Evolutionary conservation across 2,797 vertebrate species (phyloP), one percentile per base, ranked within the genome.

Genomic region (Craterocephalus amniculus): DNA sequence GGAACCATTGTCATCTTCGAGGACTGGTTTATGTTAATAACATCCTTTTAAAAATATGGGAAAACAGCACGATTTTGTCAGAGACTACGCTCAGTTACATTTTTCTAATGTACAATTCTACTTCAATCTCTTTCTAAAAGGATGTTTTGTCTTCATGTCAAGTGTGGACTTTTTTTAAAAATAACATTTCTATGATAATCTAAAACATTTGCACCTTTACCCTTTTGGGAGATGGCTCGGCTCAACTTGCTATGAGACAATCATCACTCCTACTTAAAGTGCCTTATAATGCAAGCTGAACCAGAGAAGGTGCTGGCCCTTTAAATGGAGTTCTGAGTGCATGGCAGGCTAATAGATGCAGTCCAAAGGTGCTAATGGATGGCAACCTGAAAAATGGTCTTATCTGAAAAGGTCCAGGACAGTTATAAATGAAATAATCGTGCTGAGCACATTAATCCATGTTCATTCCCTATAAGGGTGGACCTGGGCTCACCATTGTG

Each of bases 371-470:
- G 89, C 86, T 91, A 92, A 93, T 90, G 89, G 90, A 90, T 87
- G 85, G 88, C 85, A 88, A 87, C 81, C 88, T 93, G 90, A 93
- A 92, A 91, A 94, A 93, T 90, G 81, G 88, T 84, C 88, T 91
- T 82, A 91, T 93, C 88, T 91, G 90, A 94, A 93, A 93, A 92
- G 90, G 90, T 90, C 85, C 84, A 72, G 78, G 91, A 91, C 90
- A 88, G 91, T 90, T 90, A 91, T 92, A 91, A 93, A 94, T 93
- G 84, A 92, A 93, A 92, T 91, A 87, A 91, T 90, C 76, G 29
- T 54, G n/a, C 82, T 57, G 70, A 78, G 82, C 83, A 85, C 91
- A 93, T 94, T 93, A 90, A 93, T 93, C 88, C 83, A 77, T 79
- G 86, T 87, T 88, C 83, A 60, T 87, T 84, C 78, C 86, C 81